Evolutionary conservation across 2,888 invertebrate species (phyloP).

Genomic region (Metacarcinus magister): DNA sequence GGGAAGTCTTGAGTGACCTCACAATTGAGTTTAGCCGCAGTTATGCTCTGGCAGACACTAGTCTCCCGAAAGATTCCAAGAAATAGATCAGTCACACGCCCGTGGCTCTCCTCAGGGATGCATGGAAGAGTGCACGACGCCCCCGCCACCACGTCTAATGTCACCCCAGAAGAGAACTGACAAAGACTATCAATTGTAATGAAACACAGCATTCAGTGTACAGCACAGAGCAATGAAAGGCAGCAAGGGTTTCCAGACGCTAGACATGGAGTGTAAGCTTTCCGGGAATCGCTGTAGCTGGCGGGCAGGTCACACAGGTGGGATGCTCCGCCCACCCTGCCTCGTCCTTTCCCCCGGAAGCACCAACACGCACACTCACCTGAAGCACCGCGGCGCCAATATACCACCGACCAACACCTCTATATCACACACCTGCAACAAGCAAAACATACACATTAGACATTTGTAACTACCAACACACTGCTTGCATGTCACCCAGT

Average conservation of each 20-base stretch:
- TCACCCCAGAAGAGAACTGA: background rate
- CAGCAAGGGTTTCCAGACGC: constrained; percentile 16
- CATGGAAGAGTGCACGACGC: background rate
- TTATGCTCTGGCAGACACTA: background rate
- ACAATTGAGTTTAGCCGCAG: background rate
- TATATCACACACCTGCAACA: constrained; percentile 45
- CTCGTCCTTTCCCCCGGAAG: constrained; percentile 4
- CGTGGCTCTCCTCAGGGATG: background rate
- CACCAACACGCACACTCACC: background rate
- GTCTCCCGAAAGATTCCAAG: background rate
- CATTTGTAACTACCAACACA: background rate
- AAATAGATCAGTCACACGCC: background rate
- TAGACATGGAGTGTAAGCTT: background rate
- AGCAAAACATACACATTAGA: background rate
- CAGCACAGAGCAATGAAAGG: background rate
- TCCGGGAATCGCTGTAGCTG: background rate
- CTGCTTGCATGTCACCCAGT: background rate
- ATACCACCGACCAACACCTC: background rate
- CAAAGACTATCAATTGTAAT: background rate
- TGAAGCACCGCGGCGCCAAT: background rate
- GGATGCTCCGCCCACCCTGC: background rate
- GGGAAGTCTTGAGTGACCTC: background rate
- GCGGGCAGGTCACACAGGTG: constrained; percentile 9
- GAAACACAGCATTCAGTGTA: background rate
- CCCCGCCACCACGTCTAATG: background rate